Percentiles rank a stretch among this genome's conserved stretches.
phyloP scores from a whole-genome alignment of 2,888 invertebrate species.

The Drosophila nr. medialis region DNA sequence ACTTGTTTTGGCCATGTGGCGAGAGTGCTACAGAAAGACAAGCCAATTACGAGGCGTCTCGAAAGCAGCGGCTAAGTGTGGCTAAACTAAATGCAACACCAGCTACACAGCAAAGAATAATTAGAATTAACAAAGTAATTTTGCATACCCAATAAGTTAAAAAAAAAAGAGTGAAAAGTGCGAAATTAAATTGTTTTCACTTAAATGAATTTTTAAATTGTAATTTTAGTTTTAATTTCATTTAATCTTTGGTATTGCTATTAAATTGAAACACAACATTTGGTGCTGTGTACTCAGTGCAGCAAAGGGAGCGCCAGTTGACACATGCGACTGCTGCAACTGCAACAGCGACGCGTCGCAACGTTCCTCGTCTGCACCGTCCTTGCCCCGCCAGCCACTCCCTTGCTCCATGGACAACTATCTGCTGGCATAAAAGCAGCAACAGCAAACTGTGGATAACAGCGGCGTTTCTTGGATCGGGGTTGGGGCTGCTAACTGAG shows the following conservation, averaged over 20 bases:
- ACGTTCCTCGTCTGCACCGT: constrained; percentile 4
- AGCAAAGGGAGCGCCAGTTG: constrained; percentile 59
- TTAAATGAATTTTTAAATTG: not conserved
- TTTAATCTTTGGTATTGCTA: constrained; percentile 5
- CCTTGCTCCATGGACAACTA: constrained; percentile 27
- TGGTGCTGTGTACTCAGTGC: constrained; percentile 12
- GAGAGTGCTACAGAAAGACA: constrained; percentile 33
- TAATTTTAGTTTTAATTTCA: not conserved
- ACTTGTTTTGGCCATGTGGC: constrained; percentile 30
- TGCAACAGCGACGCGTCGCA: constrained; percentile 16
- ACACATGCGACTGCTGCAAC: constrained; percentile 61
- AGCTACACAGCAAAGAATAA: constrained; percentile 4
- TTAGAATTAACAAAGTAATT: not conserved
- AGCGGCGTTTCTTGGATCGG: constrained; percentile 23
- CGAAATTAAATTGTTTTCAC: not conserved
- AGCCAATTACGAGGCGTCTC: constrained; percentile 55
- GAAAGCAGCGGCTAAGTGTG: constrained; percentile 56
- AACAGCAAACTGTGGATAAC: constrained; percentile 68
- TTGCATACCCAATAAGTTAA: not conserved
- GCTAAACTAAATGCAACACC: constrained; percentile 52
- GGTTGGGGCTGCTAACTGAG: constrained; percentile 20
- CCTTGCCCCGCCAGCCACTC: constrained; percentile 26
- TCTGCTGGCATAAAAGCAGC: constrained; percentile 76
- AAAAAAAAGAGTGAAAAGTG: not conserved
- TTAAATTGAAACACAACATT: not conserved